A percentile compares a stretch with the other conserved stretches of the same genome.
Conservation (phyloP, 2,888 invertebrate genomes). For the Pocota personata region DNA sequence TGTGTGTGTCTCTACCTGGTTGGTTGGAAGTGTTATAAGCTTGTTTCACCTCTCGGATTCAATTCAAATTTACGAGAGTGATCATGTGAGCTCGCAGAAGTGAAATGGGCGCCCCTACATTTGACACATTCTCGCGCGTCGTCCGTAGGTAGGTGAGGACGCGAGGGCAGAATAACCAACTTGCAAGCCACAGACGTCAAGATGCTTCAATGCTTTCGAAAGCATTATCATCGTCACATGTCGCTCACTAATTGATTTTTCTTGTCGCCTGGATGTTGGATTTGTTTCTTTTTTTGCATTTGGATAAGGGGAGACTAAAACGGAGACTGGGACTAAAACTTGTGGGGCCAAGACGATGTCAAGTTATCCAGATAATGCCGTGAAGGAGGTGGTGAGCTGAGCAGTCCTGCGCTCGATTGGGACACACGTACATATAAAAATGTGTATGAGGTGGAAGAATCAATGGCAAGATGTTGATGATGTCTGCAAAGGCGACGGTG, state of each 20-base stretch:
- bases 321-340: not conserved
- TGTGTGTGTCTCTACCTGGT: constrained; percentile 17
- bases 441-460: constrained; percentile 51
- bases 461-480: constrained; percentile 45
- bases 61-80: constrained; percentile 74
- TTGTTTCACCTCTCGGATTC: constrained; percentile 70
- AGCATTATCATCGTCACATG: constrained; percentile 82
- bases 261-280: constrained; percentile 81
- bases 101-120: constrained; percentile 73
- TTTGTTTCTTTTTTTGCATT: constrained; percentile 67
- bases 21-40: constrained; percentile 57
- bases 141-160: constrained; percentile 1
- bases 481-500: constrained; percentile 37
- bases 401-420: constrained; percentile 35
- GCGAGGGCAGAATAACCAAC: constrained; percentile 20
- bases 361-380: constrained; percentile 15
- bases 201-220: constrained; percentile 73
- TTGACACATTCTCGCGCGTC: constrained; percentile 66
- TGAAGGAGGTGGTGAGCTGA: not conserved
- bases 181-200: constrained; percentile 61
- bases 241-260: constrained; percentile 83
- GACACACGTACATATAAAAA: constrained; percentile 17
- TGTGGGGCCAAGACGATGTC: constrained; percentile 51
- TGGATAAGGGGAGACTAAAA: constrained; percentile 15
- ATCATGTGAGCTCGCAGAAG: constrained; percentile 73